phyloP scores from a whole-genome alignment of 1,140 invertebrate genomes.

The Chlorops oryzae region DNA sequence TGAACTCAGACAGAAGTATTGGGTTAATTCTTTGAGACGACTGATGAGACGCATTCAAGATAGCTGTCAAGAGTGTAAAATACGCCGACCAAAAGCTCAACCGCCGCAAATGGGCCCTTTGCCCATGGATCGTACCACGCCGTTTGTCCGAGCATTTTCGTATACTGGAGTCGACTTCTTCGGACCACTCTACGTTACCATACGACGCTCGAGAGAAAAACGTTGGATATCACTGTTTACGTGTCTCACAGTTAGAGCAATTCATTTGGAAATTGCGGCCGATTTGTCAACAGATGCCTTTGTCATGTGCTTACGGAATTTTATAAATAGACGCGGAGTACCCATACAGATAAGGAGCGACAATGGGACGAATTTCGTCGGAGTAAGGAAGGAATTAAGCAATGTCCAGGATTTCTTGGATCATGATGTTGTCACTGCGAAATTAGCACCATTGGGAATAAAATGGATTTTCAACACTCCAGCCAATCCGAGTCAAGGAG shows the following conservation, averaged over 20 bases:
- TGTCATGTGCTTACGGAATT: conserved; percentile 30
- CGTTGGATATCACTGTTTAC: conserved; percentile 30
- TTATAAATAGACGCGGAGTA: conserved; percentile 18
- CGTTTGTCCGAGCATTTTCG: neutral
- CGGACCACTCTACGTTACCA: neutral
- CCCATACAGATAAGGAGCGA: conserved; percentile 25
- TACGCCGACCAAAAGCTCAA: neutral
- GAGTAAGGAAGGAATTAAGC: conserved; percentile 21
- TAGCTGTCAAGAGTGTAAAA: neutral
- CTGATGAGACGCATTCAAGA: neutral
- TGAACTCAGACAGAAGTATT: no score
- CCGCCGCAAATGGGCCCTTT: neutral
- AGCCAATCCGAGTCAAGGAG: conserved; percentile 21
- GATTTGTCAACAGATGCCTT: conserved; percentile 21
- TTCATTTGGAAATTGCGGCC: conserved; percentile 29
- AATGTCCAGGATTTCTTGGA: no score
- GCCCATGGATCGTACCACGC: neutral
- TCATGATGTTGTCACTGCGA: neutral
- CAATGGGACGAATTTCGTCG: conserved; percentile 37
- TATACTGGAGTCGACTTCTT: conserved; percentile 2
- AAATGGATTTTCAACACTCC: conserved; percentile 23
- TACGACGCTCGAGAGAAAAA: conserved; percentile 17
- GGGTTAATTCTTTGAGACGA: neutral
- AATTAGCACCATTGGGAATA: conserved; percentile 1
- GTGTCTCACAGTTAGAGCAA: conserved; percentile 21